Conservation (phyloP, 2,888 invertebrate genomes). For the Perizoma affinitatum region DNA sequence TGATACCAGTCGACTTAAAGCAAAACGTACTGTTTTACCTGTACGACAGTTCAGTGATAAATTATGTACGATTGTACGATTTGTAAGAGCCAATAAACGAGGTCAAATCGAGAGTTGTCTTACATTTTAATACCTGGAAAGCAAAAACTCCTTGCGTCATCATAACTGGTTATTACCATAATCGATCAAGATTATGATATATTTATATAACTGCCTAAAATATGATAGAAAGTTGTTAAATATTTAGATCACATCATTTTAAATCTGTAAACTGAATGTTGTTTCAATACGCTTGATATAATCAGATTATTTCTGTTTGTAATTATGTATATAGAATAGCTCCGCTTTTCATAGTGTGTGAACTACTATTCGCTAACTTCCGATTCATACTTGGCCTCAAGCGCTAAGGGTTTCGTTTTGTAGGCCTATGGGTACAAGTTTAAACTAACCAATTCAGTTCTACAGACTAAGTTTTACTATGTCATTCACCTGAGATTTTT, state of each 20-base stretch:
- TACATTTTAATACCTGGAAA: conserved; percentile 58
- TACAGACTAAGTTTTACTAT: too few species aligned
- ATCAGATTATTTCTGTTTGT: not conserved
- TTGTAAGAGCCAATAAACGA: conserved; percentile 57
- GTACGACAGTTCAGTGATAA: conserved; percentile 54
- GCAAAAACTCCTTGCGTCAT: conserved; percentile 68
- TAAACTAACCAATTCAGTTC: too few species aligned
- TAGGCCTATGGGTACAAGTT: too few species aligned
- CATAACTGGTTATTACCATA: conserved; percentile 72
- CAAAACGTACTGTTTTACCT: conserved; percentile 39
- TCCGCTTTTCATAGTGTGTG: too few species aligned
- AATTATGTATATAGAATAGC: too few species aligned
- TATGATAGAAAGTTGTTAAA: conserved; percentile 66
- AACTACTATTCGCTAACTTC: too few species aligned
- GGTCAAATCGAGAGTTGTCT: conserved; percentile 63
- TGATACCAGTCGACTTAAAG: conserved; percentile 11
- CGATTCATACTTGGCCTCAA: too few species aligned
- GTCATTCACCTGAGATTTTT: too few species aligned
- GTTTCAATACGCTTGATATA: conserved; percentile 13
- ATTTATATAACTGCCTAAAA: conserved; percentile 60
- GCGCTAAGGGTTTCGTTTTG: too few species aligned
- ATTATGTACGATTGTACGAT: conserved; percentile 51
- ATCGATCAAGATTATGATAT: conserved; percentile 76
- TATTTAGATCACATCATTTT: conserved; percentile 50
- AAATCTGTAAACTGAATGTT: conserved; percentile 35